Percentiles rank a stretch among this genome's conserved stretches.
These are phyloP conservation scores for Sciurus carolinensis DNA, from an alignment of 2,797 vertebrate genomes.

Conservation along the genomic window DNA sequence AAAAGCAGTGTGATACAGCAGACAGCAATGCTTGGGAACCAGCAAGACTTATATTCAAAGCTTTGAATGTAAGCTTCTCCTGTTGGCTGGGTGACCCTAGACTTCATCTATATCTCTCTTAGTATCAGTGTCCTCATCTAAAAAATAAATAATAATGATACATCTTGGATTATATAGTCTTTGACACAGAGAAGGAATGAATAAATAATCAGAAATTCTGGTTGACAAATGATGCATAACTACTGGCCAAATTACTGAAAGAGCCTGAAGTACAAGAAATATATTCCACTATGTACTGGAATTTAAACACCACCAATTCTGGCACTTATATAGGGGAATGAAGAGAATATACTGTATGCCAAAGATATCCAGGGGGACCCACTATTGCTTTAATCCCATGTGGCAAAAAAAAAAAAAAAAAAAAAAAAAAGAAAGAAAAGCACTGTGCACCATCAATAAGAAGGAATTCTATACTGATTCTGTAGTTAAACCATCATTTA, in stretches of 20 bases:
- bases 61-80: neutral
- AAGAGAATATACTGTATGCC: neutral
- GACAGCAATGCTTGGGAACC: neutral
- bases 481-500: neutral
- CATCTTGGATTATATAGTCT: neutral
- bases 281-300: neutral
- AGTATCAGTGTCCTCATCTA: neutral
- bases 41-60: neutral
- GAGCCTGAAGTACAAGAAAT: neutral
- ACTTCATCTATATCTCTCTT: neutral
- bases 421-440: too few species aligned
- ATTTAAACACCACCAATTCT: neutral
- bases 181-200: neutral
- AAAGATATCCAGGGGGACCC: neutral
- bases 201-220: conserved; percentile 20
- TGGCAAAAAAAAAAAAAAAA: neutral
- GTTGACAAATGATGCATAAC: neutral
- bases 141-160: neutral
- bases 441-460: neutral
- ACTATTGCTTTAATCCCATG: neutral
- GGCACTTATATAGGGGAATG: neutral
- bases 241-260: neutral
- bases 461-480: neutral
- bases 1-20: neutral
- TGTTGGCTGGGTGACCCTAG: neutral